Evolutionary conservation across 92 coral and sea anemone genomes (phyloP).

Genomic region (Phymanthus crucifer): DNA sequence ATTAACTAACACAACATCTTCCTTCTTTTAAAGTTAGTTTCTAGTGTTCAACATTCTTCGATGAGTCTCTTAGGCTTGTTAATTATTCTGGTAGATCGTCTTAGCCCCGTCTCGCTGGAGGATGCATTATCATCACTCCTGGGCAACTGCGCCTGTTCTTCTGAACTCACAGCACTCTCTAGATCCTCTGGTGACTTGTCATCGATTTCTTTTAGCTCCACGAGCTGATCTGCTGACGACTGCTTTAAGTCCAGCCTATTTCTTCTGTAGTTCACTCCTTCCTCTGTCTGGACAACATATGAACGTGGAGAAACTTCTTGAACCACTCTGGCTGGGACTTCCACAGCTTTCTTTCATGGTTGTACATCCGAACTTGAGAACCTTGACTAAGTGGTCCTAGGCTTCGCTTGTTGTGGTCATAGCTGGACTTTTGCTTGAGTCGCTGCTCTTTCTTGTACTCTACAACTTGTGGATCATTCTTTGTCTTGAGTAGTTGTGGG

Average conservation of each 20-base stretch:
- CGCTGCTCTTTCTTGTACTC: not conserved
- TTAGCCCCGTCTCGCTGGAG: not conserved
- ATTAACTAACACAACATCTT: no score
- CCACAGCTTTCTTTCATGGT: not conserved
- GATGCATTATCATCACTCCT: not conserved
- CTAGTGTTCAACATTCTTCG: not conserved
- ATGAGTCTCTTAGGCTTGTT: not conserved
- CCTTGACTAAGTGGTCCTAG: not conserved
- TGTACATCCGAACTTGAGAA: not conserved
- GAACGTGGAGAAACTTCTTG: not conserved
- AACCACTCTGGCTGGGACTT: not conserved
- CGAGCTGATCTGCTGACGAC: not conserved
- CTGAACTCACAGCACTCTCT: not conserved
- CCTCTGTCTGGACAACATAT: slow-evolving; percentile 12
- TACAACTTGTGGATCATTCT: not conserved
- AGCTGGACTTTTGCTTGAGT: not conserved
- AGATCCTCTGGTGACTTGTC: not conserved
- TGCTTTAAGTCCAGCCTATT: not conserved
- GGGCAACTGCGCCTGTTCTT: not conserved
- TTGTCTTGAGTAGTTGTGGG: slow-evolving; percentile 5
- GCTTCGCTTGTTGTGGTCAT: not conserved
- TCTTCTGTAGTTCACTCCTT: slow-evolving; percentile 11
- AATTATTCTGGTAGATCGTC: not conserved
- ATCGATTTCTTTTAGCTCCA: not conserved
- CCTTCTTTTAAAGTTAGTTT: no score